Base-by-base conservation (phyloP, 1,140 invertebrate genomes). In the Pentalonia nigronervosa region DNA sequence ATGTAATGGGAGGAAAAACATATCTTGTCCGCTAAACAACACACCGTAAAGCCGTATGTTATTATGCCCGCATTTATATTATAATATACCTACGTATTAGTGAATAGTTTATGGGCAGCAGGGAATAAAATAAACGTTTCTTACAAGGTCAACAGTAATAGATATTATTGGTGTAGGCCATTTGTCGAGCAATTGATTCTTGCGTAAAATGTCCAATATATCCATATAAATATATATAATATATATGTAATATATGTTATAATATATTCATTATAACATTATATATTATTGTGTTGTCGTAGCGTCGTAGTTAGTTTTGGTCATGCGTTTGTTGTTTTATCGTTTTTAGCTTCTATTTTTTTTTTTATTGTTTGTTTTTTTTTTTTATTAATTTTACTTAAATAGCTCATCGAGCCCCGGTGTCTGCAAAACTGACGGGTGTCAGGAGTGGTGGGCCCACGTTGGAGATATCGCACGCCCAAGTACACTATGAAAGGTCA, bases 401-500 rank as follows among this genome's bases (percentile, higher is more conserved):
- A 50, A 90, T 86, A 96, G 96, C 96, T 67, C 96, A 96, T 94
- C 95, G 96, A 94, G 95, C 95, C 89, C 95, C 96, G 94, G 95
- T 96, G 56, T 96, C 96, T 91, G 96, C 96, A 7, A 96, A 96
- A 94, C 94, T 96, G 87, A 96, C 96, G 53, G 94, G 94, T 11
- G 94, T 96, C 94, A 95, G 95, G 93, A 95, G 95, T 94, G 96
- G 95, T 95, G 96, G 95, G 95, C 96, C 95, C 96, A 96, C 94
- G 96, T 96, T 97, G 94, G 97, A 98, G 95, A 95, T 98, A 67
- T 96, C 96, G 94, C 97, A 97, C 93, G 97, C 97, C 94, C 97
- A 98, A 95, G 97, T 98, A 94, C 97, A 97, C 95, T 98, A 98
- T 95, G 97, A 98, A 95, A 96, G 97, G 97, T 97, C 91, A 84